Evolutionary conservation across 2,888 invertebrate genomes (phyloP), one percentile per base, ranked within the genome.

Genomic region (Melikaiella ostensackeni): DNA sequence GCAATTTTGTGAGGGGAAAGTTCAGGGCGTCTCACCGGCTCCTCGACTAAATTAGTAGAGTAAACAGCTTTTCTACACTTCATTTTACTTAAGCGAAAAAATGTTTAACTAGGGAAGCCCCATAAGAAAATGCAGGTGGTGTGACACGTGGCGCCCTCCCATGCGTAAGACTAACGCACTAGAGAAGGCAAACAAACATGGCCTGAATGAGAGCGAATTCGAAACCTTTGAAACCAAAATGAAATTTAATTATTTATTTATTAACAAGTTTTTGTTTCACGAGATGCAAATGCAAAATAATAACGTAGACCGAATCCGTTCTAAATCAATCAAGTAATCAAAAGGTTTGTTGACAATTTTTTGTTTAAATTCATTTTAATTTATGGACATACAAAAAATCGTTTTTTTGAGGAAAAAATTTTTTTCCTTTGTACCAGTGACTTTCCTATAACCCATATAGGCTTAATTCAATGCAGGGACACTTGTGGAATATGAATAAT

Each of bases 141-240:
- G 61, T 79, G 88, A 88, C 87, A 84, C 85, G 89, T 90, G 88
- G 89, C 90, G 90, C 90, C 89, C 88, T 88, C 89, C 80, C 84
- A 83, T 83, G 84, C 84, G 83, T 84, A 81, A 81, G 77, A 76
- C 78, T 77, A 79, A 70, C 30, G 50, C 70, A 70, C 30, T 50
- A 50, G n/a, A 27, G 27, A 66, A 66, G 42, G n/a, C 42, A 9
- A 66, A 66, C 42, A 9, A 66, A 66, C 46, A 57, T 24, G 24
- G 24, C 30, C 30, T 30, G n/a, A 70, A 70, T 46, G 70, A 50
- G 70, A 42, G 5, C 19, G 27, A 64, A 21, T 33, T n/a, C 33
- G n/a, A 64, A 38, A 38, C 30, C 5, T n/a, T n/a, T 16, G n/a
- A 42, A 38, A 38, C 30, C 4, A n/a, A 50, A n/a, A 50, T 30